These are phyloP conservation scores for Eueremaeus valkanovi DNA, from an alignment of 2,888 invertebrate species.

Conservation along the genomic window DNA sequence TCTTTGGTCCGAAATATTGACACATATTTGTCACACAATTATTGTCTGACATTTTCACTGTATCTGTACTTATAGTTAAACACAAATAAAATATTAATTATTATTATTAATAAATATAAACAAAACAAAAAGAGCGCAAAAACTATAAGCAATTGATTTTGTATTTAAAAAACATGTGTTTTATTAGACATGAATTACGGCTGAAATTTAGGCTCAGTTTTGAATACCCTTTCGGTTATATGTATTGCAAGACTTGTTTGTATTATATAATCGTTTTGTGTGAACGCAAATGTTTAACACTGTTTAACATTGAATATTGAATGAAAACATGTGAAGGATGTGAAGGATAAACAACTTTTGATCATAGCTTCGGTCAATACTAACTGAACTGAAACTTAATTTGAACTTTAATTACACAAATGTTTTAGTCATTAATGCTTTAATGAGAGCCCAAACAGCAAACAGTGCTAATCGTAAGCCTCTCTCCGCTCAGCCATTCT, in stretches of 20 bases:
- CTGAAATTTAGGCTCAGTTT: neutral
- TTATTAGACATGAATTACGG: neutral
- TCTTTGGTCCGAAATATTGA: constrained; percentile 10
- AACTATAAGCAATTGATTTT: neutral
- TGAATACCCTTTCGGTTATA: neutral
- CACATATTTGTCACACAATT: constrained; percentile 6
- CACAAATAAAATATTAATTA: constrained; percentile 3
- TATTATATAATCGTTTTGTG: neutral
- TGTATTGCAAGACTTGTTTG: neutral
- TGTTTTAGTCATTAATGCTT: no score
- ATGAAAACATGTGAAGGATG: neutral
- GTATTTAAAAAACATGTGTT: constrained; percentile 3
- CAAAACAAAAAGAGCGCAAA: constrained; percentile 19
- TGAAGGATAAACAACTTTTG: no score
- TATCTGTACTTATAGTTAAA: no score
- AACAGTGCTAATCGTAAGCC: no score
- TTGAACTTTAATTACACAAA: no score
- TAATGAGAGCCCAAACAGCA: no score
- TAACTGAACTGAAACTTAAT: no score
- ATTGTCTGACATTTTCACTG: neutral
- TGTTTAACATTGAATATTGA: neutral
- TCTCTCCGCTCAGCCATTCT: no score
- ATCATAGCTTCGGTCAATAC: no score
- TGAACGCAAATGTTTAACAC: no score
- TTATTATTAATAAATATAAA: neutral